Evolutionary conservation across 2,113 vertebrate genomes (phyloP).

Genomic region (Urocynchramus pylzowi): DNA sequence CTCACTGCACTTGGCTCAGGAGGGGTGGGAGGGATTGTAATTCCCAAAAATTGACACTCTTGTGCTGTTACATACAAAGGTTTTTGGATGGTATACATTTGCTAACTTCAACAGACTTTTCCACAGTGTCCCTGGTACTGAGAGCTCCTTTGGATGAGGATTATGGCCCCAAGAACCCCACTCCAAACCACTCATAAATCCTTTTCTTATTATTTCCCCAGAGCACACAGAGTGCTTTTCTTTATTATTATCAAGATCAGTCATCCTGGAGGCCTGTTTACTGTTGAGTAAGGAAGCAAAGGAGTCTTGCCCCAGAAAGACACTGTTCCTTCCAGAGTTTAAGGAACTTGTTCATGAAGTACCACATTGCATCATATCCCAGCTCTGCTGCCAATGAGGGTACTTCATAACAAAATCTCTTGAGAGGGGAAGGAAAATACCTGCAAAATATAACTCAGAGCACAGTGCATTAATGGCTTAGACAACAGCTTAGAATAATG

Average conservation of each 20-base stretch:
- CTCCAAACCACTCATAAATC: not conserved
- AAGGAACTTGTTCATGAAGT: not conserved
- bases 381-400: not conserved
- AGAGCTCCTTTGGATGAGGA: not conserved
- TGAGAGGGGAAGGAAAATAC: not conserved
- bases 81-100: not conserved
- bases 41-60: not conserved
- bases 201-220: not conserved
- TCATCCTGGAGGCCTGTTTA: not conserved
- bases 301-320: not conserved
- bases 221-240: not conserved
- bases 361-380: no score
- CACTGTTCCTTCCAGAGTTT: not conserved
- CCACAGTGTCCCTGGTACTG: not conserved
- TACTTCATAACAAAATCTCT: not conserved
- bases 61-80: not conserved
- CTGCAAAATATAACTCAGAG: not conserved
- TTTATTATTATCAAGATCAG: not conserved
- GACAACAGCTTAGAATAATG: not conserved
- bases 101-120: not conserved
- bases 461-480: not conserved
- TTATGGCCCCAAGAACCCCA: not conserved
- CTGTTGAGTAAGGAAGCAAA: not conserved
- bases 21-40: not conserved
- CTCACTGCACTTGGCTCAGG: fast-evolving